Percentiles rank a stretch among this genome's conserved stretches.
phyloP scores from a whole-genome alignment of 1,140 invertebrate genomes.

The Drosophila melanica region DNA sequence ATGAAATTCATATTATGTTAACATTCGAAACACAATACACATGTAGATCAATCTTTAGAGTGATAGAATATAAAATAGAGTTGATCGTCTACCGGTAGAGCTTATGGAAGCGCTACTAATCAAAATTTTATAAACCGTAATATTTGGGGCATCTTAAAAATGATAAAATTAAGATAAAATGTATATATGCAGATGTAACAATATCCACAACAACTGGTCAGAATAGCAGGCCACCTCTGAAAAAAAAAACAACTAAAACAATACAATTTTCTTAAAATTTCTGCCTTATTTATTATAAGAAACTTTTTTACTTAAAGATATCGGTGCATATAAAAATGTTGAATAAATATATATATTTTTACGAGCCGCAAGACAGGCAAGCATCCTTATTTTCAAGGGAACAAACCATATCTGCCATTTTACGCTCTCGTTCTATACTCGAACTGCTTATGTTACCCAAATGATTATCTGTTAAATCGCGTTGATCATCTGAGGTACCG shows the following conservation, averaged over 20 bases:
- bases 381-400: slow-evolving; percentile 95
- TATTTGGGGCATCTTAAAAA: slow-evolving; percentile 27
- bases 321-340: too few relatives aligned
- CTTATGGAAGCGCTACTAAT: slow-evolving; percentile 17
- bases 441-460: not conserved
- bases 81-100: slow-evolving; percentile 12
- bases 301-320: too few relatives aligned
- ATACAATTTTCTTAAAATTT: too few relatives aligned
- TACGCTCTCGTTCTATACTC: slow-evolving; percentile 85
- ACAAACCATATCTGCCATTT: slow-evolving; percentile 92
- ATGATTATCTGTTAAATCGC: slow-evolving; percentile 10
- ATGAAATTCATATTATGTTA: slow-evolving; percentile 12
- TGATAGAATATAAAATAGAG: slow-evolving; percentile 17
- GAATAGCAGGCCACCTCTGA: too few relatives aligned
- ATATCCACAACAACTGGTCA: too few relatives aligned
- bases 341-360: slow-evolving; percentile 27
- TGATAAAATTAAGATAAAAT: slow-evolving; percentile 23
- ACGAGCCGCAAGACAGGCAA: slow-evolving; percentile 91
- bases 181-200: slow-evolving; percentile 9
- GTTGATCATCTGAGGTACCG: slow-evolving; percentile 25
- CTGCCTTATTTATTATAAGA: too few relatives aligned
- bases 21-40: slow-evolving; percentile 71
- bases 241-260: too few relatives aligned
- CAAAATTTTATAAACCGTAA: slow-evolving; percentile 15
- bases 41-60: slow-evolving; percentile 18